Conservation (phyloP, 2,888 invertebrate species). For the Cephus spinipes region DNA sequence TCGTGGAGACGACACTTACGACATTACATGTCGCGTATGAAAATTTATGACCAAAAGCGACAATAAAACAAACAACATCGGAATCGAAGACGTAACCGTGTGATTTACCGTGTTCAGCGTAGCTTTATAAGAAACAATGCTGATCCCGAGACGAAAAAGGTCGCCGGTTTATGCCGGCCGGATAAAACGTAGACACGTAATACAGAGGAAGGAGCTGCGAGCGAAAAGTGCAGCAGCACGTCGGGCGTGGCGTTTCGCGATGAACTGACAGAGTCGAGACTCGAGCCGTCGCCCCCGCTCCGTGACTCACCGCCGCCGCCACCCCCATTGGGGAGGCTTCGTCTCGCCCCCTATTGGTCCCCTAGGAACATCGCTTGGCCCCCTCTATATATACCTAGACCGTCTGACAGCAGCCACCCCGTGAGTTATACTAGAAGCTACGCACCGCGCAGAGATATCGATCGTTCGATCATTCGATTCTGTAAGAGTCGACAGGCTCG, state of each 20-base stretch:
- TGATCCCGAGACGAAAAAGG: background rate
- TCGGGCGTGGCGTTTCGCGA: constrained; percentile 66
- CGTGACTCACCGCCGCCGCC: constrained; percentile 51
- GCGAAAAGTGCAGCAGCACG: constrained; percentile 9
- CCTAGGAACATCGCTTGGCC: constrained; percentile 9
- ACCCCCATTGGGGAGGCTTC: constrained; percentile 36
- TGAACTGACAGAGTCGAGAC: constrained; percentile 56
- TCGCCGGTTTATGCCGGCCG: background rate
- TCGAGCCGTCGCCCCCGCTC: constrained; percentile 54
- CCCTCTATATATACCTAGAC: background rate
- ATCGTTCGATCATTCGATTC: background rate
- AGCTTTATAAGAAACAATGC: background rate
- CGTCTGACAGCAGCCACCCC: background rate
- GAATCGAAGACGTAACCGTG: background rate
- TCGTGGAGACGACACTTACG: background rate
- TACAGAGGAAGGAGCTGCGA: background rate
- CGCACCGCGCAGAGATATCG: background rate
- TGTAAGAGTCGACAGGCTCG: background rate
- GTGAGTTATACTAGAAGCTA: constrained; percentile 11
- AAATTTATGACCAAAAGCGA: background rate
- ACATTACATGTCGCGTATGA: background rate
- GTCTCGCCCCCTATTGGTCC: constrained; percentile 30
- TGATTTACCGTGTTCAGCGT: background rate
- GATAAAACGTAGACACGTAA: background rate
- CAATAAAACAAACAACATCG: background rate